Conservation (phyloP, 1,140 invertebrate genomes). For the Leptopilina boulardi region DNA sequence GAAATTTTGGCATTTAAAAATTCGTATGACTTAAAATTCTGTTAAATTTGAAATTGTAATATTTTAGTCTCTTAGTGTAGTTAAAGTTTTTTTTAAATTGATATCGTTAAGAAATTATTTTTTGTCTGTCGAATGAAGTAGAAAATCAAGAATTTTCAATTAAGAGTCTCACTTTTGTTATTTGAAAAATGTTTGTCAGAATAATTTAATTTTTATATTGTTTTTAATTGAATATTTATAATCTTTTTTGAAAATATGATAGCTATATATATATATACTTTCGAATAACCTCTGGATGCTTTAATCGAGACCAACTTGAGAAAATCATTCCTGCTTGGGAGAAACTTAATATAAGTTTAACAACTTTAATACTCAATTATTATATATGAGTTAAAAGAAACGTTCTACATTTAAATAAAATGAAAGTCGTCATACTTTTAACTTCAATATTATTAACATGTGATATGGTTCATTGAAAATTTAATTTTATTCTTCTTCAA, state of each 20-base stretch:
- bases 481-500: not conserved
- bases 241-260: not conserved
- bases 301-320: constrained; percentile 15
- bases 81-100: too few relatives aligned
- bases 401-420: constrained; percentile 1
- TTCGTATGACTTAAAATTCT: too few relatives aligned
- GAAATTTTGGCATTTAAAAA: too few relatives aligned
- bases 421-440: constrained; percentile 27
- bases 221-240: not conserved
- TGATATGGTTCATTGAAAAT: not conserved
- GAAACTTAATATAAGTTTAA: constrained; percentile 33
- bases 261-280: not conserved
- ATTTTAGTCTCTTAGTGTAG: too few relatives aligned
- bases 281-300: not conserved
- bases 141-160: too few relatives aligned
- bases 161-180: too few relatives aligned
- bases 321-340: constrained; percentile 37
- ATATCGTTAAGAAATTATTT: too few relatives aligned
- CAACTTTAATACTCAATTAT: constrained; percentile 25
- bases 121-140: too few relatives aligned
- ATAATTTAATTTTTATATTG: too few relatives aligned
- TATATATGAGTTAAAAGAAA: constrained; percentile 23
- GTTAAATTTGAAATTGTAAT: too few relatives aligned
- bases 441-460: not conserved
- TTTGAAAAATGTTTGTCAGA: too few relatives aligned